These are phyloP conservation scores for Charaxes varanes DNA, from an alignment of 1,140 invertebrate genomes.

Conservation along the genomic window DNA sequence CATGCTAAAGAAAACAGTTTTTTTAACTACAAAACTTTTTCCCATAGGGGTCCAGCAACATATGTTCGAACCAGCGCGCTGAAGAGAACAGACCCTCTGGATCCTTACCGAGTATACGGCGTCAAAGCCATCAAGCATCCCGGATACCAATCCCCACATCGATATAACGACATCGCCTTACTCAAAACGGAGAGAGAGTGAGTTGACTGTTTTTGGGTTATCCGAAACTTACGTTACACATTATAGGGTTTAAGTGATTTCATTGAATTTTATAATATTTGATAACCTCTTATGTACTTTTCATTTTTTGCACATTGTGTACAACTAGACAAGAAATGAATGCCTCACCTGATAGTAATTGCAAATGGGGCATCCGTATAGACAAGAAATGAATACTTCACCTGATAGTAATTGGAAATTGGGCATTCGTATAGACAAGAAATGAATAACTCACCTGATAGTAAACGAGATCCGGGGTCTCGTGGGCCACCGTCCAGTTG, in stretches of 20 bases:
- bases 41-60: conserved; percentile 27
- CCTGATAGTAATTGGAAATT: too few relatives aligned
- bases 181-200: conserved; percentile 25
- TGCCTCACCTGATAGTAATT: too few relatives aligned
- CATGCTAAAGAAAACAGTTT: too few relatives aligned
- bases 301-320: too few relatives aligned
- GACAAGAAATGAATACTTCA: too few relatives aligned
- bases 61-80: conserved; percentile 18
- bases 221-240: neutral
- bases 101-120: conserved; percentile 12
- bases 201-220: conserved; percentile 11
- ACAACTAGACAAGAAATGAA: too few relatives aligned
- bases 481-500: conserved; percentile 86
- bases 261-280: too few relatives aligned
- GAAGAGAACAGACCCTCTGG: conserved; percentile 13
- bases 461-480: conserved; percentile 88
- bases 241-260: too few relatives aligned
- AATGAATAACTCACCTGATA: conserved; percentile 85
- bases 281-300: too few relatives aligned
- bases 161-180: conserved; percentile 40
- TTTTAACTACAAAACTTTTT: too few relatives aligned
- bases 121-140: conserved; percentile 30
- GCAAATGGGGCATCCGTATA: too few relatives aligned
- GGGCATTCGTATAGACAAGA: too few relatives aligned
- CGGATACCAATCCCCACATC: conserved; percentile 23